Percentiles rank a stretch among this genome's conserved stretches.
These are phyloP conservation scores for Cryptoprocta ferox DNA, from an alignment of 2,797 vertebrate species.

Conservation along the genomic window DNA sequence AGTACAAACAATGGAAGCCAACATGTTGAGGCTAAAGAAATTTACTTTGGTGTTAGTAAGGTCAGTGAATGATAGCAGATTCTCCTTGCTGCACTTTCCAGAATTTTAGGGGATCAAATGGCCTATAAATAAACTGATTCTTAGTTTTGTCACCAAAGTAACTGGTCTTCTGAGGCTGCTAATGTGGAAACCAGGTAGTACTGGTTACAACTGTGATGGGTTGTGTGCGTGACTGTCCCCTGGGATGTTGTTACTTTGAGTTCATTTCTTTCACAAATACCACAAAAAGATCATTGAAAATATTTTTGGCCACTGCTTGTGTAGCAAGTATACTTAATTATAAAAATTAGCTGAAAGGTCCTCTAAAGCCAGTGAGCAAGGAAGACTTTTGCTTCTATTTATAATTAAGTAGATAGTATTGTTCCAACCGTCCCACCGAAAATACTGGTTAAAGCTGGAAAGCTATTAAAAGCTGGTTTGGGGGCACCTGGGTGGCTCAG, in stretches of 20 bases:
- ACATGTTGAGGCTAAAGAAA: background rate
- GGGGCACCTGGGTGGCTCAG: too few relatives aligned
- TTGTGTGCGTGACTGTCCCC: background rate
- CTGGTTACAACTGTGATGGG: background rate
- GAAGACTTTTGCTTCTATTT: background rate
- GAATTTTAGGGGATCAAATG: background rate
- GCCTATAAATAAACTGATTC: slow-evolving; percentile 2
- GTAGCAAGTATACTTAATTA: background rate
- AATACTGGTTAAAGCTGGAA: background rate
- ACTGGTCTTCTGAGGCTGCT: background rate
- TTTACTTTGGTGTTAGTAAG: background rate
- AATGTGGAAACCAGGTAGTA: background rate
- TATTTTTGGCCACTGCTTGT: background rate
- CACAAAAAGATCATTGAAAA: background rate
- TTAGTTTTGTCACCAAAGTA: slow-evolving; percentile 32
- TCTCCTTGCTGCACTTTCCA: background rate
- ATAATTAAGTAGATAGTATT: background rate
- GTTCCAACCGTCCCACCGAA: background rate
- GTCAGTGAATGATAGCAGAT: background rate
- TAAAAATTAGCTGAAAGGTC: background rate
- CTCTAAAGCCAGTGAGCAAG: background rate
- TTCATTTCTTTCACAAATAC: slow-evolving; percentile 42
- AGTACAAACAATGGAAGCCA: background rate
- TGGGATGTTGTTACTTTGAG: background rate
- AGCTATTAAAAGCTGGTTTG: background rate